A percentile compares a stretch with the other conserved stretches of the same genome.
These are phyloP conservation scores for Cercocebus atys DNA, from an alignment of 2,113 vertebrate genomes.

Conservation along the genomic window DNA sequence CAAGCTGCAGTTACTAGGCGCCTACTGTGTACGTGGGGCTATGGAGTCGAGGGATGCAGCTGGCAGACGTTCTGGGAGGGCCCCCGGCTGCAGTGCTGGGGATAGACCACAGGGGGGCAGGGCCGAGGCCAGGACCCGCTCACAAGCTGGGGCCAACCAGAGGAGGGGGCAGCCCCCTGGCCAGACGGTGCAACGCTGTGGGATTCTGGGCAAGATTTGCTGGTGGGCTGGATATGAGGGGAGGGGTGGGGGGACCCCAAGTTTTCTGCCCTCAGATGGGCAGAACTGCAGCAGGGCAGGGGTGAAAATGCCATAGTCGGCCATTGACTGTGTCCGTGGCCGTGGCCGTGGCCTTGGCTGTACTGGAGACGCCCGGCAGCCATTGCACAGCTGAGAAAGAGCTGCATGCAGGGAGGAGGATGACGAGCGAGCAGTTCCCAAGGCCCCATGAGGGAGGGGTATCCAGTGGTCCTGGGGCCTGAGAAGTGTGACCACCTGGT, in stretches of 20 bases:
- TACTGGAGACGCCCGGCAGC: background rate
- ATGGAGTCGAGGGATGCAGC: rapidly evolving
- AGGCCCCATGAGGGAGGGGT: background rate
- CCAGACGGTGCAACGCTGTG: rapidly evolving
- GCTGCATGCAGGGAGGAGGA: background rate
- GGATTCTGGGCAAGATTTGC: rapidly evolving
- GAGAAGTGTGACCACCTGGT: rapidly evolving
- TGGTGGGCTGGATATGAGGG: background rate
- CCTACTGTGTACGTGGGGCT: background rate
- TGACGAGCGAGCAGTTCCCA: rapidly evolving
- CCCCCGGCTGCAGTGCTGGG: background rate
- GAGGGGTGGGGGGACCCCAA: background rate
- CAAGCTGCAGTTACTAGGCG: rapidly evolving
- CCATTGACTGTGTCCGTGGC: background rate
- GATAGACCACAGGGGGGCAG: slow-evolving; percentile 29
- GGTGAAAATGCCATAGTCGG: background rate
- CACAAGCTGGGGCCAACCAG: background rate
- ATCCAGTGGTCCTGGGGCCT: rapidly evolving
- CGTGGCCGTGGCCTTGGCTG: background rate
- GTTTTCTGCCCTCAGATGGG: no score
- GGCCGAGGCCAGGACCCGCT: background rate
- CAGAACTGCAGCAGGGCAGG: background rate
- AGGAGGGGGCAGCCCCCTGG: rapidly evolving
- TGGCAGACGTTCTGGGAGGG: background rate
- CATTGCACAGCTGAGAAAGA: background rate